Evolutionary conservation across 2,888 invertebrate genomes (phyloP), one percentile per base, ranked within the genome.

Genomic region (Phalera bucephala): DNA sequence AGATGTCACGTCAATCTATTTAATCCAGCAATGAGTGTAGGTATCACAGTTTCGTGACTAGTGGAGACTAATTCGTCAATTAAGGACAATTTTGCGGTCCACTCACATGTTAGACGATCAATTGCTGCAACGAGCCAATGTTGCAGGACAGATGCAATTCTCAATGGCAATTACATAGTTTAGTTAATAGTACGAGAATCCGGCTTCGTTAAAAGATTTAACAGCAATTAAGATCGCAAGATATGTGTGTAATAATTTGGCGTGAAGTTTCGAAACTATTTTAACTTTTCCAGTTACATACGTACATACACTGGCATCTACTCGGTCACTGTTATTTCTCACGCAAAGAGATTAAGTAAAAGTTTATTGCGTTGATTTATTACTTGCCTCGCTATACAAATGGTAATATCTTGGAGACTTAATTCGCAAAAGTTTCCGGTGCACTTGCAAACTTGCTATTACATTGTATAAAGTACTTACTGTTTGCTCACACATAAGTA

Each of bases 81-180:
- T 87, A 72, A 76, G 85, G 79, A 69, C 86, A 88, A 85, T 87
- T 83, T 79, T 64, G 72, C 73, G 79, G 64, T 70, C 67, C 52
- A 53, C 69, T 76, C 70, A 62, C 62, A 64, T 70, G 64, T 52
- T 48, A 31, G 39, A 31, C 56, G 50, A 56, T 41, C 74, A 78
- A 80, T 78, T 81, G 76, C 70, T 80, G 79, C 81, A 80, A 63
- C 60, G 47, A 60, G 51, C 50, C 63, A 61, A 61, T 52, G 64
- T 55, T 76, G 76, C 77, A 78, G 63, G 67, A 66, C 72, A 67
- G 66, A 76, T 85, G 84, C 81, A 83, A 85, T 88, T 82, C 60
- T 73, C 64, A 64, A 79, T 69, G 84, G 68, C 74, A 73, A 83
- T 84, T 79, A 79, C 49, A 64, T 66, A 68, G 61, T 74, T 72